Percentiles rank a stretch among this genome's conserved stretches.
Evolutionary conservation across 2,797 vertebrate genomes (phyloP).

Genomic region (Luscinia megarhynchos): DNA sequence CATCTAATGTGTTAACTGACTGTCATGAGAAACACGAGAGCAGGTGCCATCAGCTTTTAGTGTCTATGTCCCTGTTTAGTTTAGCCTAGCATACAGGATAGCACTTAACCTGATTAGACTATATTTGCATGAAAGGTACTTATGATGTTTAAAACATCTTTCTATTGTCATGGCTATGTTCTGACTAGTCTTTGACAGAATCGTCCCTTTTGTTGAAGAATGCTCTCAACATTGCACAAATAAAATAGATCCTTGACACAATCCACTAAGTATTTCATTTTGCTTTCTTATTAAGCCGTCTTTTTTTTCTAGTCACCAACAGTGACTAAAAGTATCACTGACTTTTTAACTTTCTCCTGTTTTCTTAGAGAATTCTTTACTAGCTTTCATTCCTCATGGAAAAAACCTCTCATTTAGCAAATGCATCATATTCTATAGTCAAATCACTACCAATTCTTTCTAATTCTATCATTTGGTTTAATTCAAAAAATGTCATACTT

Average conservation of each 20-base stretch:
- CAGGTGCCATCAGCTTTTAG: not conserved
- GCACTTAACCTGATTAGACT: not conserved
- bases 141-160: not conserved
- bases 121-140: not conserved
- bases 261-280: not conserved
- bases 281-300: not conserved
- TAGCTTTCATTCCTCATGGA: not conserved
- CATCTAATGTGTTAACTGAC: not conserved
- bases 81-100: not conserved
- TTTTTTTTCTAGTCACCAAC: not conserved
- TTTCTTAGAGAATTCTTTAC: slow-evolving; percentile 30
- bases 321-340: slow-evolving; percentile 16
- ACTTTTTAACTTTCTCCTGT: not conserved
- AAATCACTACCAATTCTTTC: slow-evolving; percentile 41
- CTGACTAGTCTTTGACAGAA: not conserved
- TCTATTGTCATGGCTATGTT: not conserved
- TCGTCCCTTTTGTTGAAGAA: not conserved
- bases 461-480: slow-evolving; percentile 34
- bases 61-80: not conserved
- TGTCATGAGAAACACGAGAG: rapidly evolving
- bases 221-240: not conserved
- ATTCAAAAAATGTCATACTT: slow-evolving; percentile 24
- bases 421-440: slow-evolving; percentile 7
- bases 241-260: slow-evolving; percentile 6
- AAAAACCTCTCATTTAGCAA: slow-evolving; percentile 27